Conservation (phyloP, 2,113 vertebrate genomes). For the Dipodomys stephensi region DNA sequence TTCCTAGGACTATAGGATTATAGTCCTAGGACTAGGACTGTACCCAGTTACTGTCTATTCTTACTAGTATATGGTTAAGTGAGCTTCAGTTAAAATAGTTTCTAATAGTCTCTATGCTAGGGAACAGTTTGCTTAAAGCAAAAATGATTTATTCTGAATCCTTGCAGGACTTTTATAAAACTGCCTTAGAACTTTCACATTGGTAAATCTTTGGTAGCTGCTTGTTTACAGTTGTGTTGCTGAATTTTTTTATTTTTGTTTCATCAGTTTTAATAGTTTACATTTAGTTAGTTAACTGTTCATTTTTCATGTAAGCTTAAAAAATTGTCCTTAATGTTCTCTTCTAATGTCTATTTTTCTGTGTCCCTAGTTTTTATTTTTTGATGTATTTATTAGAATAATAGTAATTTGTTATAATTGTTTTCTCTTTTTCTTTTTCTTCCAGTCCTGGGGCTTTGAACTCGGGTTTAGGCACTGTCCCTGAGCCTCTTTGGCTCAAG, state of each 20-base stretch:
- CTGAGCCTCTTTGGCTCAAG: no score
- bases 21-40: no score
- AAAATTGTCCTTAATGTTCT: neutral
- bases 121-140: neutral
- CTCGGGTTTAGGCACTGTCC: no score
- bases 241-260: slow-evolving; percentile 31
- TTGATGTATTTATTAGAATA: neutral
- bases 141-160: slow-evolving; percentile 20
- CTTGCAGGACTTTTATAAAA: neutral
- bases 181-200: neutral
- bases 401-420: neutral
- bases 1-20: no score
- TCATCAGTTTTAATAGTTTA: slow-evolving; percentile 4
- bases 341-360: slow-evolving; percentile 4
- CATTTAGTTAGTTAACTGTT: slow-evolving; percentile 7
- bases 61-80: neutral
- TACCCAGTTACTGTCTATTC: neutral
- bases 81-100: neutral
- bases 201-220: neutral
- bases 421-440: neutral
- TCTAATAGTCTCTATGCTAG: neutral
- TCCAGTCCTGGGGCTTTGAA: neutral
- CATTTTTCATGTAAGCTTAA: neutral
- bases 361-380: slow-evolving; percentile 14
- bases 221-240: neutral